Evolutionary conservation across 2,888 invertebrate genomes (phyloP).

Genomic region (Bellardia bayeri): DNA sequence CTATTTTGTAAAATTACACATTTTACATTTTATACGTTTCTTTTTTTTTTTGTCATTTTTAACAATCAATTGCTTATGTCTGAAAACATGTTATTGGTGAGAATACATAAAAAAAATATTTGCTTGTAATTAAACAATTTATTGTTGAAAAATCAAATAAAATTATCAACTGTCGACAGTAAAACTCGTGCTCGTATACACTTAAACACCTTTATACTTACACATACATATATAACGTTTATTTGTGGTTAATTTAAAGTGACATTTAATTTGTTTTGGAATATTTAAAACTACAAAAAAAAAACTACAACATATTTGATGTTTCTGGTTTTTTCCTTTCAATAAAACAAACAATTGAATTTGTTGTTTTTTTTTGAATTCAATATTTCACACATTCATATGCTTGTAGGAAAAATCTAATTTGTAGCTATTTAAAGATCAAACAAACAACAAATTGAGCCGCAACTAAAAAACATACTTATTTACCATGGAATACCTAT

Average conservation of each 20-base stretch:
- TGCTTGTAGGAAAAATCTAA: neutral
- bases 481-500: neutral
- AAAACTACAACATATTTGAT: slow-evolving; percentile 38
- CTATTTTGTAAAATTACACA: neutral
- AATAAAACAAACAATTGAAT: slow-evolving; percentile 49
- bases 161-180: slow-evolving; percentile 64
- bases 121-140: slow-evolving; percentile 51
- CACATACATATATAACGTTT: slow-evolving; percentile 6
- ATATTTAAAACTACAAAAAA: slow-evolving; percentile 38
- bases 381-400: neutral
- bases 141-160: slow-evolving; percentile 59
- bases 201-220: slow-evolving; percentile 10
- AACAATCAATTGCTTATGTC: neutral
- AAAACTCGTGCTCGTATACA: slow-evolving; percentile 18
- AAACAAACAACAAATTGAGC: slow-evolving; percentile 41
- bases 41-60: neutral
- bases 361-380: neutral
- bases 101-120: slow-evolving; percentile 14
- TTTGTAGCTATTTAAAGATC: slow-evolving; percentile 54
- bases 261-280: slow-evolving; percentile 69
- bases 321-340: slow-evolving; percentile 2
- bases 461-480: neutral
- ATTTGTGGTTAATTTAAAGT: slow-evolving; percentile 64
- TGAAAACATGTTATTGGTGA: slow-evolving; percentile 7
- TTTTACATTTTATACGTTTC: neutral